Evolutionary conservation across 2,113 vertebrate genomes (phyloP), one percentile per base, ranked within the genome.

Genomic region (Eidolon helvum): DNA sequence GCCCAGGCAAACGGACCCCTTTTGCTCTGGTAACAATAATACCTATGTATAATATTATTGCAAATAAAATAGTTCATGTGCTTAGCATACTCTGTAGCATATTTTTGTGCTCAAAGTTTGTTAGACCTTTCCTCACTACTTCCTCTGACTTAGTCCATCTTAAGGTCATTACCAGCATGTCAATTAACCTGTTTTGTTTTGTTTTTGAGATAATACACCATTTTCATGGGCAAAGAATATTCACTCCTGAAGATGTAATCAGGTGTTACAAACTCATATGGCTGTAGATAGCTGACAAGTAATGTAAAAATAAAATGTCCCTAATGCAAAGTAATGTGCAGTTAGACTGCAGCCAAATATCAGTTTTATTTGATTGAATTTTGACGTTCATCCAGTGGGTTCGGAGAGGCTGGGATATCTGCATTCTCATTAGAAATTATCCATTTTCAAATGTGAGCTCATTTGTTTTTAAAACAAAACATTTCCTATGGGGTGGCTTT

Each of bases 391-490:
- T 16, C 30, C 16, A 69, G 71, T 43, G 40, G 48, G 21, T 69
- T 90, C 24, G 18, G 35, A 77, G 28, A 90, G 8, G 24, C 6
- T 53, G 3, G 3, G 4, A 55, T 38, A 63, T 40, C 19, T 79
- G 14, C 7, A 40, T 80, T 95, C 18, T 86, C 55, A 75, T 53
- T 15, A 35, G 14, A 86, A 88, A 77, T 35, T 22, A 69, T 6
- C 10, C 38, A 90, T 69, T 87, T 83, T 18, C 3, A 26, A 90
- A 66, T 59, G 10, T 43, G 35, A 26, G 65, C 11, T 33, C 5
- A 55, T 96, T 96, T 69, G n/a, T 77, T 30, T 93, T 93, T 85
- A 89, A 91, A 72, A 5, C 2, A 38, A 71, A 96, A 24, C 30
- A n/a, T 18, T 28, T 91, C 35, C 40, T 61, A 11, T 1, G 4